These are phyloP conservation scores for Halictus rubicundus DNA, from an alignment of 1,140 invertebrate genomes.

Conservation along the genomic window DNA sequence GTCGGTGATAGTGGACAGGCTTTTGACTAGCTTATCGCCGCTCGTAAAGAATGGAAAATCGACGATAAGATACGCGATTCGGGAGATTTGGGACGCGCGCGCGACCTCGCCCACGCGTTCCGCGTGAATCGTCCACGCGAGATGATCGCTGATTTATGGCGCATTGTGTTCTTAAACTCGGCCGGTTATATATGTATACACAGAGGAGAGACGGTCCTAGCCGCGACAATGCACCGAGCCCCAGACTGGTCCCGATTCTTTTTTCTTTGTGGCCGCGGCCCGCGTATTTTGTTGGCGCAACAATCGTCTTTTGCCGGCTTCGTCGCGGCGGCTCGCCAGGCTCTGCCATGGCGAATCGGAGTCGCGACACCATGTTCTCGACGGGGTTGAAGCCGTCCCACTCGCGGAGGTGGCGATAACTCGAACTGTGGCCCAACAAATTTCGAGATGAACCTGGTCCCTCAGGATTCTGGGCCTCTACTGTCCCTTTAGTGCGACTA, in stretches of 20 bases:
- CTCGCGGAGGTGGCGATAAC: conserved; percentile 12
- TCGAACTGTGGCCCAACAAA: conserved; percentile 12
- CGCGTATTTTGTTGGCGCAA: conserved; percentile 55
- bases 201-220: background rate
- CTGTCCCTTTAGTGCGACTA: background rate
- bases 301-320: conserved; percentile 24
- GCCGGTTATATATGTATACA: conserved; percentile 39
- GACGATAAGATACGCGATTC: conserved; percentile 35
- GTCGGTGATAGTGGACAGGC: background rate
- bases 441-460: conserved; percentile 6
- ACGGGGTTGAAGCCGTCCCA: conserved; percentile 8
- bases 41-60: conserved; percentile 42
- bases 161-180: conserved; percentile 56
- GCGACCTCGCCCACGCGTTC: conserved; percentile 33
- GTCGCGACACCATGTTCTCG: conserved; percentile 43
- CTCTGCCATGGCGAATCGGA: conserved; percentile 52
- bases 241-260: conserved; percentile 48
- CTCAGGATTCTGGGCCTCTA: background rate
- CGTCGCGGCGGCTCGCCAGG: background rate
- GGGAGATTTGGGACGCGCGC: conserved; percentile 13
- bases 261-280: conserved; percentile 48
- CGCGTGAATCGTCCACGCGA: conserved; percentile 21
- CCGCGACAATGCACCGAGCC: conserved; percentile 29
- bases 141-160: conserved; percentile 61
- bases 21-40: background rate